Base-by-base conservation (phyloP, 2,888 invertebrate genomes). In the Lamellibrachia columna region DNA sequence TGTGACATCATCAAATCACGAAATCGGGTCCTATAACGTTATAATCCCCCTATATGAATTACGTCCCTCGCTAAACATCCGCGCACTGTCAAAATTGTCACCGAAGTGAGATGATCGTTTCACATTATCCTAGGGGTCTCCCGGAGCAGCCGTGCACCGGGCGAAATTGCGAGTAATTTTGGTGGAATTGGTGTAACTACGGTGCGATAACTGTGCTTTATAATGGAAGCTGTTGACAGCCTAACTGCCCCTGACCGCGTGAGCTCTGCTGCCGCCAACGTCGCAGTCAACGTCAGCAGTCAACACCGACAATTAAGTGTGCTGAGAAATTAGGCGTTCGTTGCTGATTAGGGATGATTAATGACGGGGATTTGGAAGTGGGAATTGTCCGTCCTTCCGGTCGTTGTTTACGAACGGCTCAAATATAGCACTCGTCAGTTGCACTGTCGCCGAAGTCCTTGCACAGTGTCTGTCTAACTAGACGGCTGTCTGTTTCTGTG, bases 131-230 rank as follows among this genome's bases (percentile, higher is more conserved):
- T 22, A n/a, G 75, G 75, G n/a, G 22, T 2, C 75, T 22, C 15
- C 22, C 1, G 15, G 3, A 22, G 22, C 6, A 75, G 75, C n/a
- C 22, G 6, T 15, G n/a, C 75, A 15, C 22, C n/a, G 75, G 75
- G 75, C 75, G 75, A 75, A 75, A 75, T 75, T 75, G n/a, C 75
- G n/a, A 75, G 75, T 75, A 75, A 75, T 75, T 75, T 11, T 22
- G n/a, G 75, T 22, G 75, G 75, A 75, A 75, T 75, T 75, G 22
- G 22, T 75, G 15, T 22, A 75, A 22, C 75, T 75, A 22, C n/a
- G 75, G 75, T n/a, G 75, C 22, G 75, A 75, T 75, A 75, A 75
- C 15, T n/a, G 22, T 75, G 75, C 75, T 75, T 75, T 75, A 75
- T 75, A 75, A 75, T 75, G 75, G 3, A 22, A 75, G 75, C 22